Evolutionary conservation across 2,888 invertebrate genomes (phyloP).

Genomic region (Sphaerophoria taeniata): DNA sequence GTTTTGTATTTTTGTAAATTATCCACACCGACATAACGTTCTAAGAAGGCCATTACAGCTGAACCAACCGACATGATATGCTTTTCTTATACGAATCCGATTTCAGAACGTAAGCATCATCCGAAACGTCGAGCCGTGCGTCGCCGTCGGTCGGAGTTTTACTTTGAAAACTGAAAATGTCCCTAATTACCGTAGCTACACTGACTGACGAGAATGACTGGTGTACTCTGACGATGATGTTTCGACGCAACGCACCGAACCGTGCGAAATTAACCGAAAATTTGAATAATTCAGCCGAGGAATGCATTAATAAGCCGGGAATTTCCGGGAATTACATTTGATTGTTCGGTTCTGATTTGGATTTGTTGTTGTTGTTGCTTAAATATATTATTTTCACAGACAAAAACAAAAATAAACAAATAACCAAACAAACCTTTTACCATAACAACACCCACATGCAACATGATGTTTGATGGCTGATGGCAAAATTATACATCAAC

Average conservation of each 20-base stretch:
- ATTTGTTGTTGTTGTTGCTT: conserved; percentile 19
- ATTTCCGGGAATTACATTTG: conserved; percentile 66
- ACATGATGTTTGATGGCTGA: conserved; percentile 42
- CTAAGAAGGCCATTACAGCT: conserved; percentile 6
- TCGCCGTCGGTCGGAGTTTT: neutral
- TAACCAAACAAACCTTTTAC: conserved; percentile 42
- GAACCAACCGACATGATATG: neutral
- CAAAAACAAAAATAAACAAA: neutral
- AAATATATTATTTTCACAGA: conserved; percentile 11
- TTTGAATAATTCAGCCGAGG: conserved; percentile 65
- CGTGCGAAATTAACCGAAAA: conserved; percentile 71
- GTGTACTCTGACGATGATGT: no score
- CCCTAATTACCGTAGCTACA: conserved; percentile 60
- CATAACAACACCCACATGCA: conserved; percentile 58
- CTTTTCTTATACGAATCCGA: neutral
- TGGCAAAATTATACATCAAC: conserved; percentile 59
- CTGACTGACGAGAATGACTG: conserved; percentile 24
- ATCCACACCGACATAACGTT: conserved; percentile 49
- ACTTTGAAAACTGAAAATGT: conserved; percentile 51
- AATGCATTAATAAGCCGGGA: conserved; percentile 65
- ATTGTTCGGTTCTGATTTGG: conserved; percentile 63
- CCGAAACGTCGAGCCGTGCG: conserved; percentile 32
- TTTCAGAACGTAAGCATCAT: conserved; percentile 34
- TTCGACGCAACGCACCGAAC: conserved; percentile 53
- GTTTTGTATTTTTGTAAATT: conserved; percentile 33